A percentile compares a stretch with the other conserved stretches of the same genome.
Evolutionary conservation across 1,140 invertebrate genomes (phyloP).

Genomic region (Papilio glaucus): DNA sequence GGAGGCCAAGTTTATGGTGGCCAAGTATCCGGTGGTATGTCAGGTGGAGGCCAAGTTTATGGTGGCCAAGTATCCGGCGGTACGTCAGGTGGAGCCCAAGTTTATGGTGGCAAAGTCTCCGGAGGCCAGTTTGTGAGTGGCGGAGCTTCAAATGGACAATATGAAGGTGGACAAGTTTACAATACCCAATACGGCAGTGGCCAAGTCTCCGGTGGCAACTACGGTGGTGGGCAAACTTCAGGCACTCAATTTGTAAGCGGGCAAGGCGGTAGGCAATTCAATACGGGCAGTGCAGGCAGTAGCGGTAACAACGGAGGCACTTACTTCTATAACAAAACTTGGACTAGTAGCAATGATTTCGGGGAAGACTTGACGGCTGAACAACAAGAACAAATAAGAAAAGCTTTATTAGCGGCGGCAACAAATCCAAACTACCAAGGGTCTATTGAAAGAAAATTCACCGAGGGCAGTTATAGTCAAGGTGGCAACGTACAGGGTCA

Average conservation of each 20-base stretch:
- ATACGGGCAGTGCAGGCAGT: conserved; percentile 36
- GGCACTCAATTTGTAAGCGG: conserved; percentile 37
- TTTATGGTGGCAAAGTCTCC: conserved; percentile 32
- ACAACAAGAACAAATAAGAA: conserved; percentile 64
- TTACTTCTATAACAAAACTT: conserved; percentile 58
- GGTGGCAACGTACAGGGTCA: conserved; percentile 36
- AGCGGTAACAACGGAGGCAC: conserved; percentile 44
- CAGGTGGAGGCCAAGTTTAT: conserved; percentile 38
- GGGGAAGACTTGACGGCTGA: conserved; percentile 56
- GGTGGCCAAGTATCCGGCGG: conserved; percentile 36
- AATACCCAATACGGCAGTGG: conserved; percentile 38
- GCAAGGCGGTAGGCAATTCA: conserved; percentile 36
- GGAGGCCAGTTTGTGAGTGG: conserved; percentile 40
- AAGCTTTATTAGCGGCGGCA: conserved; percentile 51
- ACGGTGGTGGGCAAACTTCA: conserved; percentile 45
- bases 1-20: conserved; percentile 40
- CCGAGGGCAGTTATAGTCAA: conserved; percentile 42
- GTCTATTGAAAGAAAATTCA: conserved; percentile 31
- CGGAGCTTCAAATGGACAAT: conserved; percentile 36
- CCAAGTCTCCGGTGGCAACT: conserved; percentile 41
- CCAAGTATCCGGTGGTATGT: conserved; percentile 34
- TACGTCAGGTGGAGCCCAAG: conserved; percentile 37
- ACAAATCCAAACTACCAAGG: conserved; percentile 48
- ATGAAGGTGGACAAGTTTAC: conserved; percentile 28
- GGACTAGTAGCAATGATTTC: conserved; percentile 47